phyloP scores from a whole-genome alignment of 1,140 invertebrate genomes.

The Cherax quadricarinatus region DNA sequence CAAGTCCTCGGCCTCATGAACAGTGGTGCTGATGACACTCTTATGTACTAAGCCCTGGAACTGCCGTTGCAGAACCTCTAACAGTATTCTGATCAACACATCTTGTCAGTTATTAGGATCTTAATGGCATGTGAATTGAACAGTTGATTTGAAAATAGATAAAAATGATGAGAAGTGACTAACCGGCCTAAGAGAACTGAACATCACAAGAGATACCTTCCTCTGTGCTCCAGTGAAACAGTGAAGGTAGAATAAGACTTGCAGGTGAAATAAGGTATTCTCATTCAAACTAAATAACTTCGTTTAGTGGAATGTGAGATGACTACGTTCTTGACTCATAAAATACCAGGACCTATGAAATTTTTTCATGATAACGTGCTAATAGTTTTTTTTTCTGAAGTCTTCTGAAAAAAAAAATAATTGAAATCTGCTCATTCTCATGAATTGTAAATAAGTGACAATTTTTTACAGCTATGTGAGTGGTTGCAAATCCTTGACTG shows the following conservation, averaged over 20 bases:
- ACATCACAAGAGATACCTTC: no score
- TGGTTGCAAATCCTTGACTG: background rate
- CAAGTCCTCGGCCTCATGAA: constrained; percentile 52
- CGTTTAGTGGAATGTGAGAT: constrained; percentile 61
- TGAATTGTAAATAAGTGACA: background rate
- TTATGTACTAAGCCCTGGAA: background rate
- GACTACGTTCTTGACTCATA: background rate
- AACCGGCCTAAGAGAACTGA: background rate
- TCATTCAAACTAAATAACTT: constrained; percentile 57
- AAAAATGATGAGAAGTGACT: background rate
- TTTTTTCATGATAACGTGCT: no score
- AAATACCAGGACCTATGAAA: background rate
- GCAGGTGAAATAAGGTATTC: background rate
- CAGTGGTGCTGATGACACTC: constrained; percentile 48
- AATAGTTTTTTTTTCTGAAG: no score
- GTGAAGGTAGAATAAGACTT: no score
- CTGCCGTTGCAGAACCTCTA: background rate
- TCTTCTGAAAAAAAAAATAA: no score
- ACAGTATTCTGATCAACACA: background rate
- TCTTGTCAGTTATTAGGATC: background rate
- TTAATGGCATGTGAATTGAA: background rate
- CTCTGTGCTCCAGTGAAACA: no score
- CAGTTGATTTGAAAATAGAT: background rate
- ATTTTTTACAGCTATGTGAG: background rate
- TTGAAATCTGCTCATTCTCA: background rate